phyloP scores from a whole-genome alignment of 1,140 invertebrate species.

The Sarcophaga peregrina region DNA sequence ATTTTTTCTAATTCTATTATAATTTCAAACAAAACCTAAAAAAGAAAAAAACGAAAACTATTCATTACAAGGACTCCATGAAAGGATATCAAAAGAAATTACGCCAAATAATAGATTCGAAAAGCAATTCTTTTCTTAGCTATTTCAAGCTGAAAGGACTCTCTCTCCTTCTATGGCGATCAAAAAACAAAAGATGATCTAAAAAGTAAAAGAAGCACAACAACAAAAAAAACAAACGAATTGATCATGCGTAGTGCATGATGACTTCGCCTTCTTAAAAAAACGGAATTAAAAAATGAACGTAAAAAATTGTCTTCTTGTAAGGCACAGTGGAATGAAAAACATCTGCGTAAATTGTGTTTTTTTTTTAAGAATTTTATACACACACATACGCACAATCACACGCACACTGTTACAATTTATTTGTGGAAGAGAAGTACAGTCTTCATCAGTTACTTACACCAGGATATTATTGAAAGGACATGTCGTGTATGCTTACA shows the following conservation, averaged over 20 bases:
- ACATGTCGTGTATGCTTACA: background rate
- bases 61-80: background rate
- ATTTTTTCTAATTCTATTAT: constrained; percentile 9
- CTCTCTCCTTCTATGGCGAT: too few relatives aligned
- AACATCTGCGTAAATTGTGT: constrained; percentile 36
- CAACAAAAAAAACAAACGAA: constrained; percentile 1
- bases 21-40: background rate
- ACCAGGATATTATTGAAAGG: background rate
- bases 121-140: background rate
- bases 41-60: background rate
- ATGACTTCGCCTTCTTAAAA: constrained; percentile 12
- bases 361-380: background rate
- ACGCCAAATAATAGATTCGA: background rate
- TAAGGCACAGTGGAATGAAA: background rate
- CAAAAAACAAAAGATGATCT: too few relatives aligned
- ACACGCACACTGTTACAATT: background rate
- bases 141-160: background rate
- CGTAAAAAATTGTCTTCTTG: too few relatives aligned
- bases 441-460: constrained; percentile 4
- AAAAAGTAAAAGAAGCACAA: background rate
- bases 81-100: background rate
- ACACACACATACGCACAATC: background rate
- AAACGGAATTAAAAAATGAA: too few relatives aligned
- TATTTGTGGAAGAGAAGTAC: background rate
- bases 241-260: constrained; percentile 41